Evolutionary conservation across 2,797 vertebrate genomes (phyloP).

Genomic region (Acrossocheilus fasciatus): DNA sequence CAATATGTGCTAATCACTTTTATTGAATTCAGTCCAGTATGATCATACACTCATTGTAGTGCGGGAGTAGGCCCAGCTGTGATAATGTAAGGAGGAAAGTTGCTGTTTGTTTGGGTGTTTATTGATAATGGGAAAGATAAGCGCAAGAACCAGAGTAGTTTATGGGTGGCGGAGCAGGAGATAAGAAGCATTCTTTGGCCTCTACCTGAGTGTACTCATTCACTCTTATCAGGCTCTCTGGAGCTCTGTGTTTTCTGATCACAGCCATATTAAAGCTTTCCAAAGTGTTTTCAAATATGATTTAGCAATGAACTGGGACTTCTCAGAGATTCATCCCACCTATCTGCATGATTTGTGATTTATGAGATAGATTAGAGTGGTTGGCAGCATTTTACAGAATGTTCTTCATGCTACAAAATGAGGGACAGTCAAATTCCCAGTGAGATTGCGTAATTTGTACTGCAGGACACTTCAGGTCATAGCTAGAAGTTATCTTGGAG

Average conservation of each 20-base stretch:
- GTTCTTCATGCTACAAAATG: not conserved
- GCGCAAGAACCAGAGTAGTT: conserved; percentile 42
- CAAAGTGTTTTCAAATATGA: conserved; percentile 3
- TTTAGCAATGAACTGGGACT: not conserved
- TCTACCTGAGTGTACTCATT: conserved; percentile 42
- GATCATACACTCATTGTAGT: not conserved
- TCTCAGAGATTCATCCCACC: not conserved
- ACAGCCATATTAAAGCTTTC: conserved; percentile 29
- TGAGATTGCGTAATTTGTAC: not conserved
- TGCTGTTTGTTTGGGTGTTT: conserved; percentile 48
- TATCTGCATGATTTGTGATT: conserved; percentile 8
- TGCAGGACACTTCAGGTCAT: not conserved
- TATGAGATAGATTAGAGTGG: not conserved
- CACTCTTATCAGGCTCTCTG: conserved; percentile 56
- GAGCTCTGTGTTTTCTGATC: conserved; percentile 44
- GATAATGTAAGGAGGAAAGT: conserved; percentile 12
- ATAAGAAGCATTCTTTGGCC: conserved; percentile 64
- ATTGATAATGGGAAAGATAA: conserved; percentile 49
- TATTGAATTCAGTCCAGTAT: not conserved
- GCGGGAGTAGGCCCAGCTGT: not conserved
- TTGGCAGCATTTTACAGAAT: conserved; percentile 21
- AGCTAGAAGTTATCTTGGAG: not conserved
- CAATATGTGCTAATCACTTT: not conserved
- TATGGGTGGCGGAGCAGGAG: conserved; percentile 59
- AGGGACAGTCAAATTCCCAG: not conserved